phyloP scores from a whole-genome alignment of 2,113 vertebrate species.

The Hylia prasina region DNA sequence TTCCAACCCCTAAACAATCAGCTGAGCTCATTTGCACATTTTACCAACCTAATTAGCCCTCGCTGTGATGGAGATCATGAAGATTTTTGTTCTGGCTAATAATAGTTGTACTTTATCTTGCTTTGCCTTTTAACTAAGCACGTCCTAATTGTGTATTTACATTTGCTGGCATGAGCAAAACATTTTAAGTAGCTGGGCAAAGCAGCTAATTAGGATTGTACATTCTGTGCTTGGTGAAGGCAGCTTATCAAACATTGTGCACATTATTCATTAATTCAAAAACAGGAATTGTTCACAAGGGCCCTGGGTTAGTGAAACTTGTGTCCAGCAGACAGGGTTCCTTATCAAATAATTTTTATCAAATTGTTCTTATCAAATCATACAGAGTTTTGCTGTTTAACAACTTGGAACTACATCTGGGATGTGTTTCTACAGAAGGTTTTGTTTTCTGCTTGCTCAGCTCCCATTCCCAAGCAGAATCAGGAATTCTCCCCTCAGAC shows the following conservation, averaged over 20 bases:
- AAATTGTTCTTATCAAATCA: neutral
- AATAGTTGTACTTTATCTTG: constrained; percentile 38
- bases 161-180: constrained; percentile 39
- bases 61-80: neutral
- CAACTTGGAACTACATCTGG: neutral
- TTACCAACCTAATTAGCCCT: constrained; percentile 9
- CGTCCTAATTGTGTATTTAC: constrained; percentile 39
- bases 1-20: neutral
- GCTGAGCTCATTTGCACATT: neutral
- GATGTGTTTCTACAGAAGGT: neutral
- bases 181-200: constrained; percentile 2
- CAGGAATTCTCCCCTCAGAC: neutral
- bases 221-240: constrained; percentile 28
- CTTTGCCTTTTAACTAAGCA: constrained; percentile 23
- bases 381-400: neutral
- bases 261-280: neutral
- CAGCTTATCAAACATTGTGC: neutral
- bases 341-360: neutral
- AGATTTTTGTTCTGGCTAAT: constrained; percentile 37
- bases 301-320: neutral
- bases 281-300: neutral
- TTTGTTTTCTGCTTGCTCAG: neutral
- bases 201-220: constrained; percentile 38
- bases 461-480: neutral
- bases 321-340: neutral